Evolutionary conservation across 2,113 vertebrate species (phyloP).

Genomic region (Larimichthys crocea): DNA sequence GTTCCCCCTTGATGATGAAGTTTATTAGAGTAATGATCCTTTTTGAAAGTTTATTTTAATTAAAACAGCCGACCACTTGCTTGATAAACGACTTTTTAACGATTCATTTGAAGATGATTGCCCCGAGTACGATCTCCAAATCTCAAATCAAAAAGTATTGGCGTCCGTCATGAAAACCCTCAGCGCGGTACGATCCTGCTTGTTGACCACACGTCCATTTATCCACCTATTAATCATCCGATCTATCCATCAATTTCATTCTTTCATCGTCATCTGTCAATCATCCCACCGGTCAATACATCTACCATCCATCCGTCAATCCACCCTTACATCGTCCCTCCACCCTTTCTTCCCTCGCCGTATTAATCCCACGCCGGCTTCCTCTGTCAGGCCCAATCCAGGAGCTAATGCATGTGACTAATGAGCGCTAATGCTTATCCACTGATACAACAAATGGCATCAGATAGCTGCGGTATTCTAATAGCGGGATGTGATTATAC

Average conservation of each 20-base stretch:
- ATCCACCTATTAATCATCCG: conserved; percentile 10
- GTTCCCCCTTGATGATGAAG: background rate
- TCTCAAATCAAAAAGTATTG: background rate
- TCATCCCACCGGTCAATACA: conserved; percentile 29
- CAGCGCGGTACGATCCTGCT: no score
- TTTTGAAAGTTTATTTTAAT: background rate
- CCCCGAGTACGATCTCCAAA: no score
- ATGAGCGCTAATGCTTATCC: conserved; percentile 76
- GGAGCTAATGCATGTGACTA: conserved; percentile 76
- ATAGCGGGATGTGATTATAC: conserved; percentile 71
- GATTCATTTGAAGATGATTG: no score
- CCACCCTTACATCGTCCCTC: conserved; percentile 1
- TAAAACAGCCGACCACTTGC: background rate
- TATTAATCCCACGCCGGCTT: conserved; percentile 57
- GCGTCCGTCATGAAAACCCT: background rate
- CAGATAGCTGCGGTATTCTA: conserved; percentile 70
- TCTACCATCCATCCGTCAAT: conserved; percentile 13
- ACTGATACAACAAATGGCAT: conserved; percentile 75
- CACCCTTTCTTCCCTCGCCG: background rate
- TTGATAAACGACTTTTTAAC: background rate
- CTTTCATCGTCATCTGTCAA: background rate
- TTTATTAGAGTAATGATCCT: background rate
- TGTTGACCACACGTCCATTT: background rate
- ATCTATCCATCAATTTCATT: conserved; percentile 12
- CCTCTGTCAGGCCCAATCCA: conserved; percentile 64